These are phyloP conservation scores for Poecilia gillii DNA, from an alignment of 2,797 vertebrate species.

Conservation along the genomic window DNA sequence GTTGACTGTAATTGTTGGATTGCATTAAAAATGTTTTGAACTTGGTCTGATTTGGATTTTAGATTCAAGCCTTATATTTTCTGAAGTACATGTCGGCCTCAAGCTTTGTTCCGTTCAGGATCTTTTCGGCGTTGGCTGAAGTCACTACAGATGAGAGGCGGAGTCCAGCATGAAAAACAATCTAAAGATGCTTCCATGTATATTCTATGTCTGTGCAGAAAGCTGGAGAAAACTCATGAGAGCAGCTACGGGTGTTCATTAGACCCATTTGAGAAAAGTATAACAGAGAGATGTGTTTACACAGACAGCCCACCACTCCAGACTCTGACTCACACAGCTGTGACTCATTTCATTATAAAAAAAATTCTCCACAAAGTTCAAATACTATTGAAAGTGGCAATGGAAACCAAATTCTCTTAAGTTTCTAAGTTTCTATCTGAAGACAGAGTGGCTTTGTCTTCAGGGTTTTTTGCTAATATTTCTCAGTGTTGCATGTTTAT, in stretches of 20 bases:
- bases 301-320: constrained; percentile 17
- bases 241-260: neutral
- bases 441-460: neutral
- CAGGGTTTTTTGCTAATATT: neutral
- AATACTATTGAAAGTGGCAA: neutral
- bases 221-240: neutral
- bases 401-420: neutral
- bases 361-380: neutral
- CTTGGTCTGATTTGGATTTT: neutral
- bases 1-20: neutral
- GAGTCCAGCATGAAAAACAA: neutral
- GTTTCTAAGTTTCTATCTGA: neutral
- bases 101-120: too few species aligned
- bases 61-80: neutral
- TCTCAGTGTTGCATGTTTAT: neutral
- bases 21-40: neutral
- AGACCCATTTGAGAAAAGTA: neutral
- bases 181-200: neutral
- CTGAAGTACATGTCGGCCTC: neutral
- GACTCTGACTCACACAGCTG: constrained; percentile 30
- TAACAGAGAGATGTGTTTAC: constrained; percentile 10
- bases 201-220: neutral
- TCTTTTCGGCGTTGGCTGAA: neutral
- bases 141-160: neutral
- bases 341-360: constrained; percentile 22